phyloP scores from a whole-genome alignment of 2,888 invertebrate species.

The Hirtodrosophila trivittata region DNA sequence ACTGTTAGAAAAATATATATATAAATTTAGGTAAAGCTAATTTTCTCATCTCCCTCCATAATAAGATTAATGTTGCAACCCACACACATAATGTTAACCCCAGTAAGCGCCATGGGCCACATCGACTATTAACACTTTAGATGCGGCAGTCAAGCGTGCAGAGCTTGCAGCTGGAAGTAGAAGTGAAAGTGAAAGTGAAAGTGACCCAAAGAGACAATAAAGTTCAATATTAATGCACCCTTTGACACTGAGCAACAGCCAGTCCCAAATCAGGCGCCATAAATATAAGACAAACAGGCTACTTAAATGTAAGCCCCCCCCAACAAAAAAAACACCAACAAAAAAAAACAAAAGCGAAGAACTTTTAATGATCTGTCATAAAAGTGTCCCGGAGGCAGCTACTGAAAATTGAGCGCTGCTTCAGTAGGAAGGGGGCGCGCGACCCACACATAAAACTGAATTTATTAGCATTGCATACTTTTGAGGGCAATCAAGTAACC shows the following conservation, averaged over 20 bases:
- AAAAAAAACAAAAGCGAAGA: slow-evolving; percentile 18
- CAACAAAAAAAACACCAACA: slow-evolving; percentile 11
- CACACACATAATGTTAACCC: slow-evolving; percentile 33
- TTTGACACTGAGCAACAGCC: slow-evolving; percentile 64
- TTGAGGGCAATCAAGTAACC: slow-evolving; percentile 74
- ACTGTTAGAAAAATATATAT: no score
- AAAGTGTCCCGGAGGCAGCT: slow-evolving; percentile 46
- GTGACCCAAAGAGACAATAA: slow-evolving; percentile 71
- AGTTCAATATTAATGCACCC: slow-evolving; percentile 78
- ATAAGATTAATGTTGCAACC: slow-evolving; percentile 40
- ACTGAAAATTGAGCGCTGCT: slow-evolving; percentile 44
- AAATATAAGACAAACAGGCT: slow-evolving; percentile 76
- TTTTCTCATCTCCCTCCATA: slow-evolving; percentile 1
- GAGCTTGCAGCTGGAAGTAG: slow-evolving; percentile 27
- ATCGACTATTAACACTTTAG: slow-evolving; percentile 62
- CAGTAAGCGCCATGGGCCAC: slow-evolving; percentile 39
- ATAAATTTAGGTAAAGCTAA: no score
- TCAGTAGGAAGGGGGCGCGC: not conserved
- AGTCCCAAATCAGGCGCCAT: slow-evolving; percentile 59
- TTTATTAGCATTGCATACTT: slow-evolving; percentile 78
- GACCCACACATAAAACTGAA: slow-evolving; percentile 66
- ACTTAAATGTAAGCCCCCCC: slow-evolving; percentile 59
- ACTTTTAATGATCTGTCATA: slow-evolving; percentile 79
- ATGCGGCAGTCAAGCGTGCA: slow-evolving; percentile 27
- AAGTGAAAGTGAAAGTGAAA: slow-evolving; percentile 53